A percentile compares a stretch with the other conserved stretches of the same genome.
Evolutionary conservation across 1,140 invertebrate species (phyloP).

Genomic region (Drosophila eugracilis): DNA sequence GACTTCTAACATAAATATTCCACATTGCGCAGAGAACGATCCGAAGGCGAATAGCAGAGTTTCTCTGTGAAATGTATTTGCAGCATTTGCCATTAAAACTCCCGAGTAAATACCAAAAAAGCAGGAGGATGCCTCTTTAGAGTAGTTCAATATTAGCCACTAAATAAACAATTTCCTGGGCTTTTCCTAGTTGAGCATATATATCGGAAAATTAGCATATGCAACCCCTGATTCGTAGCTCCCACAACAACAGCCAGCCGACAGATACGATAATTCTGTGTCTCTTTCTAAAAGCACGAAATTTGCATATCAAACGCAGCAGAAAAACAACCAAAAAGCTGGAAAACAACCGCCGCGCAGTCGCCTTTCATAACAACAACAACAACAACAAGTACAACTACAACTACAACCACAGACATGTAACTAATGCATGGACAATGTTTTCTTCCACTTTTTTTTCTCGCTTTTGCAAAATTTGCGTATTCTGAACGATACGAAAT

Average conservation of each 20-base stretch:
- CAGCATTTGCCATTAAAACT: too few species aligned
- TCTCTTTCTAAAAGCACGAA: conserved; percentile 58
- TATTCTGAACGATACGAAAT: conserved; percentile 74
- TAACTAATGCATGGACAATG: conserved; percentile 76
- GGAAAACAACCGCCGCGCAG: conserved; percentile 64
- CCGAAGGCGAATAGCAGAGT: too few species aligned
- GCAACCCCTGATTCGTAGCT: conserved; percentile 15
- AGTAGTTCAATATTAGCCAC: conserved; percentile 35
- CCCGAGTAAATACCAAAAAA: too few species aligned
- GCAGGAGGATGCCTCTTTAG: too few species aligned
- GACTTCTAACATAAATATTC: too few species aligned
- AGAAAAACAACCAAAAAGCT: conserved; percentile 39
- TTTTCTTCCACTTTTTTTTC: conserved; percentile 46
- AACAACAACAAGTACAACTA: conserved; percentile 17
- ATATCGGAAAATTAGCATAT: conserved; percentile 37
- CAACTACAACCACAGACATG: conserved; percentile 40
- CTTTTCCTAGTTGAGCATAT: conserved; percentile 3
- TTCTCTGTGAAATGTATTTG: too few species aligned
- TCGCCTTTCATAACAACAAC: conserved; percentile 65
- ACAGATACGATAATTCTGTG: conserved; percentile 55
- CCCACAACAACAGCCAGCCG: conserved; percentile 11
- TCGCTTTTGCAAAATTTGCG: conserved; percentile 66
- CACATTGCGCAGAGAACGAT: too few species aligned
- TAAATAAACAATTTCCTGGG: conserved; percentile 40
- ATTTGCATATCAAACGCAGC: conserved; percentile 80